Base-by-base conservation (phyloP, 1,140 invertebrate species). In the Lepidurus couesii region DNA sequence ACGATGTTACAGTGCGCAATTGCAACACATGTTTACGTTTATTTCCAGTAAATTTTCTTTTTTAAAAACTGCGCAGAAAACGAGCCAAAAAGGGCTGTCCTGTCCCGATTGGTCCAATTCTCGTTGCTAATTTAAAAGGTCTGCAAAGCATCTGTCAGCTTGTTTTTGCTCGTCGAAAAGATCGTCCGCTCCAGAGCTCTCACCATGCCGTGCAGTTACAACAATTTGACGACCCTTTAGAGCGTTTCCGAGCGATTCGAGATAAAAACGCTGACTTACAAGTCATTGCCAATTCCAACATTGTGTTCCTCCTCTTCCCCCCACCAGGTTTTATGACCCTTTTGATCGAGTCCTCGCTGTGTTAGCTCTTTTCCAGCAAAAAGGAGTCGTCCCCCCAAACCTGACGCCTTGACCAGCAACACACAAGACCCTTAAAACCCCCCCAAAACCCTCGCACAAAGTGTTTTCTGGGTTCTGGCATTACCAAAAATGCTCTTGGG, bases 241-340 rank as follows among this genome's bases (percentile, higher is more conserved):
- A 65, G 21, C 53, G 53, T 65, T 65, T 65, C 21, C 53, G 21
- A 65, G 53, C 53, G 53, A 65, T 65, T 65, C 53, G 53, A 65
- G 53, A 65, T 65, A 65, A 65, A 65, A 65, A 65, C 53, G 53
- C 53, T 65, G 53, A 65, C 53, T 65, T 65, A 65, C 53, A 65
- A 65, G 53, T 65, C 53, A 65, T 65, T 65, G 53, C 53, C 53
- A 65, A 65, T 9, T 65, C 53, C 53, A 65, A 65, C 53, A 65
- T n/a, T 65, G 53, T 65, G 21, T 65, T 65, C 53, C 53, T 65
- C 53, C 34, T 34, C 34, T 34, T 34, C 8, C 53, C 53, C 53
- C 53, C 53, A 65, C 53, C 53, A 65, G 53, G 10, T 65, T 65
- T 65, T 65, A 65, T 65, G 53, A 65, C 53, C 53, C 53, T 65